Percentiles rank a stretch among this genome's conserved stretches.
phyloP scores from a whole-genome alignment of 1,140 invertebrate species.

The Cataglyphis hispanica region DNA sequence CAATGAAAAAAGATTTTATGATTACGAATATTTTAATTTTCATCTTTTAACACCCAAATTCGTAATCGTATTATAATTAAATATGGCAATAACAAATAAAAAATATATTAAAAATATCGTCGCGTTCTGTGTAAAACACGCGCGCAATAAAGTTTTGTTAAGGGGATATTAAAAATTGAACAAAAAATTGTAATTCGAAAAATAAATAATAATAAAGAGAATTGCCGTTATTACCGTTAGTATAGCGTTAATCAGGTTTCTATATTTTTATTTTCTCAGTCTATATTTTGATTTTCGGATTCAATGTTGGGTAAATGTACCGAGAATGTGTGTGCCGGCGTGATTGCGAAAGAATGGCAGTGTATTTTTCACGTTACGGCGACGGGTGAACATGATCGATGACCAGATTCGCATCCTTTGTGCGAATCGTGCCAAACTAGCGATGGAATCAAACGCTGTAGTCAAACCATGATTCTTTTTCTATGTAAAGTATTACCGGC shows the following conservation, averaged over 20 bases:
- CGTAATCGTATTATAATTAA: too few relatives aligned
- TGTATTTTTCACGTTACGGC: conserved; percentile 72
- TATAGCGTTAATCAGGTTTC: background rate
- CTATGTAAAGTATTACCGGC: background rate
- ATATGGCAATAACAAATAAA: background rate
- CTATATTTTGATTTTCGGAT: conserved; percentile 13
- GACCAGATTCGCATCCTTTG: conserved; percentile 42
- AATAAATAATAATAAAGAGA: background rate
- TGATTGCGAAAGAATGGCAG: conserved; percentile 41
- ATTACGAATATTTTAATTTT: background rate
- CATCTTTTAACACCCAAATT: background rate
- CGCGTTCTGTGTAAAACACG: background rate
- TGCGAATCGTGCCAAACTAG: conserved; percentile 36
- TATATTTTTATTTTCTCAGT: background rate
- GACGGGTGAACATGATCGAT: conserved; percentile 72
- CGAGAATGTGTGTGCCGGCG: conserved; percentile 20
- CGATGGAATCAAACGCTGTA: conserved; percentile 27
- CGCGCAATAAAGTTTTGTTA: background rate
- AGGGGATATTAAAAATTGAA: background rate
- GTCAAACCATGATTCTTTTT: background rate
- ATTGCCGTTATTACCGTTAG: too few relatives aligned
- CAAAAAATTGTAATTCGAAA: background rate
- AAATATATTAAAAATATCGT: background rate
- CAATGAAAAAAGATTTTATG: background rate
- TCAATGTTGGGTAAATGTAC: conserved; percentile 6